Conservation (phyloP, 2,113 vertebrate species). For the Podocnemis expansa region DNA sequence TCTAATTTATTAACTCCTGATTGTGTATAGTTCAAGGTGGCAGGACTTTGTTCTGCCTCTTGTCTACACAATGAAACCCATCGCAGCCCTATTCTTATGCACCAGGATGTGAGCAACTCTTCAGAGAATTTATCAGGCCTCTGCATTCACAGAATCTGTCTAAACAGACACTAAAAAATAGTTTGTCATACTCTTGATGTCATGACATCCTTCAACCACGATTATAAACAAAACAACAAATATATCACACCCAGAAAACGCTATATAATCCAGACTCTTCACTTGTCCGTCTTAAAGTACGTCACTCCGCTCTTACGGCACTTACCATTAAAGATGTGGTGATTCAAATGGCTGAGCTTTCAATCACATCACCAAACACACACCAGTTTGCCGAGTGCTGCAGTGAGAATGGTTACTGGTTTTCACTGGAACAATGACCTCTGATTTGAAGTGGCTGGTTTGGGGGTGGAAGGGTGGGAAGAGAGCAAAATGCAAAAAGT, state of each 20-base stretch:
- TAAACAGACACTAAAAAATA: background rate
- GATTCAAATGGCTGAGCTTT: background rate
- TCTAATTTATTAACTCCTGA: background rate
- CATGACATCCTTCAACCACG: fast-evolving
- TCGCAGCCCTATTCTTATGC: background rate
- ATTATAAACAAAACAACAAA: too few species aligned
- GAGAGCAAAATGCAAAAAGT: background rate
- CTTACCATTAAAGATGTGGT: conserved; percentile 65
- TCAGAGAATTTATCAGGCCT: background rate
- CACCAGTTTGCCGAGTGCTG: conserved; percentile 84
- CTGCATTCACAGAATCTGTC: background rate
- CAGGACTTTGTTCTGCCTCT: background rate
- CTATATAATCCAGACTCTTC: background rate
- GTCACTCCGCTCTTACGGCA: background rate
- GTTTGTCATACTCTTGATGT: background rate
- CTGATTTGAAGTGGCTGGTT: conserved; percentile 80
- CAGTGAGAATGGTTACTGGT: conserved; percentile 77
- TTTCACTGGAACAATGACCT: conserved; percentile 78
- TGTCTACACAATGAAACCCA: fast-evolving
- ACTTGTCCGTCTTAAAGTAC: background rate
- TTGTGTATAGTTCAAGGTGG: fast-evolving
- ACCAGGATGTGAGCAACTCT: background rate
- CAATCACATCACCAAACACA: conserved; percentile 92
- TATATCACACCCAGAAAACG: background rate
- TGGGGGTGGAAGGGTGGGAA: background rate